Base-by-base conservation (phyloP, 2,113 vertebrate species). In the Hemicordylus capensis region DNA sequence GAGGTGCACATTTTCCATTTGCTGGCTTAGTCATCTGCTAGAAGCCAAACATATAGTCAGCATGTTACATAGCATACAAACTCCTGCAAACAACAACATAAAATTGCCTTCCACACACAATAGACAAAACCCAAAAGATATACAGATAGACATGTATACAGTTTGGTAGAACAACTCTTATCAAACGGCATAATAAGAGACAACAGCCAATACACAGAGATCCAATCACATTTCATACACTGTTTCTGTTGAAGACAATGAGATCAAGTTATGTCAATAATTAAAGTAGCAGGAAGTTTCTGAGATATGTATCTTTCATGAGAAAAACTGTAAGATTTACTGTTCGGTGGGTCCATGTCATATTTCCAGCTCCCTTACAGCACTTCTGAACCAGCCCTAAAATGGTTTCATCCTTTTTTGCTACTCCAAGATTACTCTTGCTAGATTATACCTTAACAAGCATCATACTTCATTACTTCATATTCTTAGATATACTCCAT, bases 291-390 rank as follows among this genome's bases (percentile, higher is more conserved):
- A 11, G 46, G 24, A 58, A 63, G 34, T 2, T 48, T 59, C 48
- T 39, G 12, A 44, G 7, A 2, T 44, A 2, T 4, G 34, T 9
- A 2, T 48, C 81, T 26, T 69, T 15, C 54, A 26, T n/a, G 39
- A 7, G 0, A 9, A 2, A 74, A 0, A 59, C 69, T 51, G 12
- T 4, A 76, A 22, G 24, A 4, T 51, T 0, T 42, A 5, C 4
- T 31, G 4, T 12, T 74, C 34, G 1, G 9, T 83, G 8, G n/a
- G 63, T 94, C 86, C 78, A 97, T 12, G 34, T 37, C 4, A 7
- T 34, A 28, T 61, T 84, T 70, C 61, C 67, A 75, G 7, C 28
- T 80, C 3, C 46, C 46, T 79, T 80, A 54, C 10, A 64, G 31
- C 77, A 46, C 26, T 14, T 81, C 51, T 22, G 44, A 46, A 37